Conservation (phyloP, 2,797 vertebrate species). For the Merluccius polli region DNA sequence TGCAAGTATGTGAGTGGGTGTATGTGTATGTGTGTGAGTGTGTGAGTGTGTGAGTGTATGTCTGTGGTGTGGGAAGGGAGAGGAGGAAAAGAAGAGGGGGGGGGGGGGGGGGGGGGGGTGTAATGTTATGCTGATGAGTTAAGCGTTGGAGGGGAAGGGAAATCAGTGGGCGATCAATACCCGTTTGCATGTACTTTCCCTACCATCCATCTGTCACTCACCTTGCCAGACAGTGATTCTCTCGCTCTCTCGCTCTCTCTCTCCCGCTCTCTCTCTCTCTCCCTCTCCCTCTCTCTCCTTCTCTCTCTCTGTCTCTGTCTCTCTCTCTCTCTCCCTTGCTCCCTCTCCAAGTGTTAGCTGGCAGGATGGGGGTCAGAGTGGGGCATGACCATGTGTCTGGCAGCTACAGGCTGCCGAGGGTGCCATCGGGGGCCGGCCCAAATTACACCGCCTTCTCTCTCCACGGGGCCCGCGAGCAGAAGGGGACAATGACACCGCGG, state of each 20-base stretch:
- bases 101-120: too few relatives aligned
- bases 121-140: too few relatives aligned
- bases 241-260: too few relatives aligned
- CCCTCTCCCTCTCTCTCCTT: neutral
- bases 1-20: constrained; percentile 14
- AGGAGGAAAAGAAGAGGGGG: too few relatives aligned
- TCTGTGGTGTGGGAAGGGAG: neutral
- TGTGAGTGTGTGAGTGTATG: constrained; percentile 10
- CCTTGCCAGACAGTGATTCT: too few relatives aligned
- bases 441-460: constrained; percentile 30
- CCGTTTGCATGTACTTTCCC: too few relatives aligned
- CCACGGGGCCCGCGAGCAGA: constrained; percentile 16
- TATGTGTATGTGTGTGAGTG: constrained; percentile 21
- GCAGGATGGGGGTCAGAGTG: constrained; percentile 37
- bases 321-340: neutral
- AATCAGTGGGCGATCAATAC: too few relatives aligned
- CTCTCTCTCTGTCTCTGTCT: too few relatives aligned
- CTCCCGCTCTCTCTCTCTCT: neutral
- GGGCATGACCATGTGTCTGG: constrained; percentile 23
- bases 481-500: constrained; percentile 30
- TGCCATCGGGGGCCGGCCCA: constrained; percentile 14
- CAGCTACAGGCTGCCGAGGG: constrained; percentile 15
- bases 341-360: neutral
- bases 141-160: too few relatives aligned
- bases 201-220: too few relatives aligned